Evolutionary conservation across 2,888 invertebrate species (phyloP).

Genomic region (Amiota communis): DNA sequence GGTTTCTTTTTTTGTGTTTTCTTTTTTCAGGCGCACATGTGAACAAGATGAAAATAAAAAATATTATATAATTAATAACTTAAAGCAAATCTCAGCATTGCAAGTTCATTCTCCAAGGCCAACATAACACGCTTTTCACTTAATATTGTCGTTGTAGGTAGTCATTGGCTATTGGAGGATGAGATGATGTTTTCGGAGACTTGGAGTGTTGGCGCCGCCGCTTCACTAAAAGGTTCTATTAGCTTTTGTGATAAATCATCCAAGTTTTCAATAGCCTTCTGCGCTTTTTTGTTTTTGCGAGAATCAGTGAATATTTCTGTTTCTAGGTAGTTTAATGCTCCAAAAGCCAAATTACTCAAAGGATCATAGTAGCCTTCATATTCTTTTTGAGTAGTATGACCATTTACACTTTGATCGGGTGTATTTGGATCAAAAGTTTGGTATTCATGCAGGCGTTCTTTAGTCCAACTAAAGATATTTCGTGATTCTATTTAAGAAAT

Average conservation of each 20-base stretch:
- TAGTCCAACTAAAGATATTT: slow-evolving; percentile 65
- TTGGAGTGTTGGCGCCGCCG: slow-evolving; percentile 23
- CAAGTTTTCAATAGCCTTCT: slow-evolving; percentile 36
- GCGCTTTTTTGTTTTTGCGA: slow-evolving; percentile 38
- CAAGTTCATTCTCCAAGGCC: slow-evolving; percentile 48
- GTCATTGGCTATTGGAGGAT: slow-evolving; percentile 45
- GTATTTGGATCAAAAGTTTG: slow-evolving; percentile 62
- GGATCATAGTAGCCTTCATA: slow-evolving; percentile 65
- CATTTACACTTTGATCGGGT: slow-evolving; percentile 56
- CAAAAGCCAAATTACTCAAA: slow-evolving; percentile 65
- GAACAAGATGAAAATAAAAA: slow-evolving; percentile 10
- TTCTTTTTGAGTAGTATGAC: slow-evolving; percentile 40
- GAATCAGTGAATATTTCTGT: slow-evolving; percentile 65
- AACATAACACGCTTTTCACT: background rate
- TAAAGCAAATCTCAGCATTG: slow-evolving; percentile 55
- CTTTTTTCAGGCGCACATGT: background rate
- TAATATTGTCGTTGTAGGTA: background rate
- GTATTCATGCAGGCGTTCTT: slow-evolving; percentile 61
- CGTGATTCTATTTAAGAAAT: slow-evolving; percentile 63
- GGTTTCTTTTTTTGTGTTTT: background rate
- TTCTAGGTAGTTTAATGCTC: slow-evolving; percentile 70
- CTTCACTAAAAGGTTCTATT: slow-evolving; percentile 43
- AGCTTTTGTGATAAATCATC: slow-evolving; percentile 43
- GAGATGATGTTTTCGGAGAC: slow-evolving; percentile 17
- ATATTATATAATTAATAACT: slow-evolving; percentile 21